These are phyloP conservation scores for Adelosebastes latens DNA, from an alignment of 2,797 vertebrate species.

Conservation along the genomic window DNA sequence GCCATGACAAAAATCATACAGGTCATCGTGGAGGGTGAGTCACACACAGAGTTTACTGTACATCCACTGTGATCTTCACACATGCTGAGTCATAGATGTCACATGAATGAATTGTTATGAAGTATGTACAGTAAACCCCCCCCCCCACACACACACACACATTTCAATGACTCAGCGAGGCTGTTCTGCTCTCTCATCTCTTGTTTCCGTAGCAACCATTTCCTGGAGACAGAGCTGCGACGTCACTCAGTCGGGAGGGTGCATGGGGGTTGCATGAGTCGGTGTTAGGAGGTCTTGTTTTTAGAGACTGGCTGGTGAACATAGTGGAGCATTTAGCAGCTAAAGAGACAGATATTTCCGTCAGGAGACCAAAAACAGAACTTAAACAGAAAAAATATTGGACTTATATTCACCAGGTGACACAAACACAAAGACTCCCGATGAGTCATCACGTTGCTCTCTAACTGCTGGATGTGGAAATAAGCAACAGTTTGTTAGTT, in stretches of 20 bases:
- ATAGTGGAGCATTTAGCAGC: neutral
- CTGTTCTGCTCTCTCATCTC: constrained; percentile 53
- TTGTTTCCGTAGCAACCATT: constrained; percentile 64
- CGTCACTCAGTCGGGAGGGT: constrained; percentile 15
- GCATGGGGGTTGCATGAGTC: neutral
- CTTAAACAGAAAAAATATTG: neutral
- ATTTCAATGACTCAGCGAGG: constrained; percentile 51
- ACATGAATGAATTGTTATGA: neutral
- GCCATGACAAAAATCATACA: constrained; percentile 56
- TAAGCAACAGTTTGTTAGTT: no score
- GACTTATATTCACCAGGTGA: no score
- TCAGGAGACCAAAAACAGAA: neutral
- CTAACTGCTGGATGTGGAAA: no score
- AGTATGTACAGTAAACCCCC: neutral
- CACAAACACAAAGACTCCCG: no score
- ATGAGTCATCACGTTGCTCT: no score
- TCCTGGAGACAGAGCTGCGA: constrained; percentile 50
- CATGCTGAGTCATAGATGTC: constrained; percentile 14
- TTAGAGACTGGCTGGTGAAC: neutral
- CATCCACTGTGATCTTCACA: neutral
- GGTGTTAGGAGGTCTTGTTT: no score
- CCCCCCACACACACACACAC: neutral
- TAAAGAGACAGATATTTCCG: neutral
- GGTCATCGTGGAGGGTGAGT: constrained; percentile 72
- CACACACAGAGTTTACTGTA: neutral